A percentile compares a stretch with the other conserved stretches of the same genome.
phyloP scores from a whole-genome alignment of 2,113 vertebrate species.

The Coptodon rendalli region DNA sequence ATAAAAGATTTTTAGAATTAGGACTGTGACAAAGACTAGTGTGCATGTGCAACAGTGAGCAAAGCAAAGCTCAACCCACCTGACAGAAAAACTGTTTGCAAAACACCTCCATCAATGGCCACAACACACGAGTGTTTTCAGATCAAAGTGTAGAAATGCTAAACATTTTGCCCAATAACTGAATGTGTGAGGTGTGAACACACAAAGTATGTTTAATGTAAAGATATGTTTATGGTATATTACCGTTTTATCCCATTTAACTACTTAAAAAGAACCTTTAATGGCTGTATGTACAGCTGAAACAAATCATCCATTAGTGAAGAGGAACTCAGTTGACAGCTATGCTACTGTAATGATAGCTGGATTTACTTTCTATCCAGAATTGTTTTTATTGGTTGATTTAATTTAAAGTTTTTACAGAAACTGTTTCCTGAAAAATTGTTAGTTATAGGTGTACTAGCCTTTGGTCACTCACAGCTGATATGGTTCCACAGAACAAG shows the following conservation, averaged over 20 bases:
- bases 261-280: not conserved
- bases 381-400: not conserved
- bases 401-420: not conserved
- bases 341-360: not conserved
- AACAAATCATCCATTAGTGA: not conserved
- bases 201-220: not conserved
- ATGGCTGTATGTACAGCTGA: not conserved
- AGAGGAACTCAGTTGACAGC: not conserved
- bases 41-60: not conserved
- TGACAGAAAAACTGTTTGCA: not conserved
- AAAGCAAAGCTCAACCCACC: not conserved
- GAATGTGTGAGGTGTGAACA: not conserved
- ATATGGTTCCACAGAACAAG: conserved; percentile 24
- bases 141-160: not conserved
- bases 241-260: not conserved
- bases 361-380: not conserved
- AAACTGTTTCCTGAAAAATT: not conserved
- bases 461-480: conserved; percentile 53
- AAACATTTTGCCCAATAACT: not conserved
- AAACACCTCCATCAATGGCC: not conserved
- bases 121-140: not conserved
- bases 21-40: rapidly evolving
- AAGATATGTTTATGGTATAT: not conserved
- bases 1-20: not conserved
- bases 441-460: not conserved